A percentile compares a stretch with the other conserved stretches of the same genome.
Conservation (phyloP, 2,797 vertebrate species). For the Acomys russatus region DNA sequence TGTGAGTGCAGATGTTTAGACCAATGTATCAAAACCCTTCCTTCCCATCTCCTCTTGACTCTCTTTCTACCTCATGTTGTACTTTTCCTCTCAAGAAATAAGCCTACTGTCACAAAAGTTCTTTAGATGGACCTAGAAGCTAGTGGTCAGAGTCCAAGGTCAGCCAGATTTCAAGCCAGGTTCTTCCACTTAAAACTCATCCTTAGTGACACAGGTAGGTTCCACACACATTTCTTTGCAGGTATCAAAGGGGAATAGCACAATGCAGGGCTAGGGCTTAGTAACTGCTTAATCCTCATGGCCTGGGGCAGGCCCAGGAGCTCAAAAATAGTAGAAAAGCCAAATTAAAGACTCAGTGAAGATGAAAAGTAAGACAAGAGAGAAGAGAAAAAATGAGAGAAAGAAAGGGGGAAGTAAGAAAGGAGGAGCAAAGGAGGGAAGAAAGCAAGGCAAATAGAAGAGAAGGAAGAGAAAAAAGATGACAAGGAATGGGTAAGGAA, state of each 20-base stretch:
- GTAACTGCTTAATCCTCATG: neutral
- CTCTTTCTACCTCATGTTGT: no score
- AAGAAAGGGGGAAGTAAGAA: neutral
- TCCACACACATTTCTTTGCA: neutral
- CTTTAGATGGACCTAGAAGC: neutral
- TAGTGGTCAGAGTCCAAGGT: neutral
- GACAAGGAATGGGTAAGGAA: no score
- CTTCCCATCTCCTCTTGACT: neutral
- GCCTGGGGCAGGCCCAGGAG: neutral
- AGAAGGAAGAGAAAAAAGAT: no score
- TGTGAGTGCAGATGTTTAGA: accelerated
- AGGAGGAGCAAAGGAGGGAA: no score
- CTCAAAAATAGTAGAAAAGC: neutral
- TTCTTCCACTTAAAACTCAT: neutral
- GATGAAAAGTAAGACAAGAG: neutral
- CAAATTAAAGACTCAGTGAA: neutral
- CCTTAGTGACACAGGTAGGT: neutral
- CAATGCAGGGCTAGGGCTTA: accelerated
- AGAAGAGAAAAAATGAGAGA: neutral
- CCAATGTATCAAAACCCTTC: accelerated
- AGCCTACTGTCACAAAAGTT: accelerated
- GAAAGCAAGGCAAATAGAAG: no score
- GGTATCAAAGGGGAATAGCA: accelerated
- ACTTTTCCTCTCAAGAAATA: neutral
- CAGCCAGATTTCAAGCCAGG: neutral